These are phyloP conservation scores for Hydrochoerus hydrochaeris DNA, from an alignment of 2,113 vertebrate genomes.

Conservation along the genomic window DNA sequence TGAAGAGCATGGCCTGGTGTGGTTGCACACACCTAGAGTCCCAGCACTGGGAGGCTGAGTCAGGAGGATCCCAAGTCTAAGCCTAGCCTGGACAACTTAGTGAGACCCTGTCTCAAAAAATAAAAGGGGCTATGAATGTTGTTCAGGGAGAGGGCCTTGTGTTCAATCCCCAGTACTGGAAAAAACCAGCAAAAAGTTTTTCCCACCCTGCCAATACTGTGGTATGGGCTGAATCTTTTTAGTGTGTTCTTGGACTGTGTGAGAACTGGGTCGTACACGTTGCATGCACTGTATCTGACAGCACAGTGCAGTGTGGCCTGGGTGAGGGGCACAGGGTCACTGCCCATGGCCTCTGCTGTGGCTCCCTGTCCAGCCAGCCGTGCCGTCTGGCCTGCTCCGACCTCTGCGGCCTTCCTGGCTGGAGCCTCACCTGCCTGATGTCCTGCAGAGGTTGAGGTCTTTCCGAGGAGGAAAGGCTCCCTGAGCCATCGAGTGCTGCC, in stretches of 20 bases:
- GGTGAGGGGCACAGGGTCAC: not conserved
- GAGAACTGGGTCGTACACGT: not conserved
- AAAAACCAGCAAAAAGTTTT: not conserved
- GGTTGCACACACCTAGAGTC: not conserved
- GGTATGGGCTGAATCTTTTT: not conserved
- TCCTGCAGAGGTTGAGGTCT: not conserved
- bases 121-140: not conserved
- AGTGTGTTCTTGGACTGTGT: not conserved
- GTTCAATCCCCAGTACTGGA: not conserved
- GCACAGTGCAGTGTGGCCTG: not conserved
- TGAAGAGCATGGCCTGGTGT: not conserved
- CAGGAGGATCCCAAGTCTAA: not conserved
- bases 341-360: not conserved
- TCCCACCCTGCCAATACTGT: not conserved
- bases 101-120: not conserved
- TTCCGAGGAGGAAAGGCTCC: too few species aligned
- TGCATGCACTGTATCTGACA: fast-evolving
- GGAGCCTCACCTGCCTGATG: not conserved
- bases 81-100: not conserved
- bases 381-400: not conserved
- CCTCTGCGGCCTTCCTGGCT: not conserved
- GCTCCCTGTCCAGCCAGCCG: not conserved
- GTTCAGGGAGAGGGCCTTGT: not conserved
- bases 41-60: not conserved
- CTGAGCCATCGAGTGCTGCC: not conserved